Percentiles rank a stretch among this genome's conserved stretches.
phyloP scores from a whole-genome alignment of 1,140 invertebrate genomes.

The Drosophila chauvacae region DNA sequence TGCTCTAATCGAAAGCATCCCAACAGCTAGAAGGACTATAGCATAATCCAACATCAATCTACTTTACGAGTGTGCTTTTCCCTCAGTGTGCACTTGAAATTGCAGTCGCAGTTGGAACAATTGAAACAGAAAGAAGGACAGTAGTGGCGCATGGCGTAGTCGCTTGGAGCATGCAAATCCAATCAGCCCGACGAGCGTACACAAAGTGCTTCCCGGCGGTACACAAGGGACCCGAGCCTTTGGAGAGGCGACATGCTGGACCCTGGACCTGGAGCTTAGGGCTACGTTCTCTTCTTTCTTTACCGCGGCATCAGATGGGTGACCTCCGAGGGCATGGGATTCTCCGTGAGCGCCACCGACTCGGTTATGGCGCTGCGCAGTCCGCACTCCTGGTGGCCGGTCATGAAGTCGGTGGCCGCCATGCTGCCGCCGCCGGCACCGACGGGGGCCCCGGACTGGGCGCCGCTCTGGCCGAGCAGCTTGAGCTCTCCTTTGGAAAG shows the following conservation, averaged over 20 bases:
- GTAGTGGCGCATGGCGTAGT: constrained; percentile 5
- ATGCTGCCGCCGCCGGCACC: constrained; percentile 46
- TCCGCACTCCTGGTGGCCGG: constrained; percentile 53
- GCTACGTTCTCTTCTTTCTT: constrained; percentile 35
- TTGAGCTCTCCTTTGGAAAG: constrained; percentile 87
- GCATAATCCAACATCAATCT: neutral
- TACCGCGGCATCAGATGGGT: constrained; percentile 80
- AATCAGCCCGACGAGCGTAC: constrained; percentile 22
- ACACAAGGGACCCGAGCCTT: constrained; percentile 1
- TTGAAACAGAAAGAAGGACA: constrained; percentile 36
- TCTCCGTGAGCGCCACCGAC: constrained; percentile 78
- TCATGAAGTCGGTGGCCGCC: constrained; percentile 59
- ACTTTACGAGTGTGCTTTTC: neutral
- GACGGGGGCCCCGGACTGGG: constrained; percentile 30
- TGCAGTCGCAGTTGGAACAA: constrained; percentile 17
- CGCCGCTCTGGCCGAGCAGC: constrained; percentile 68
- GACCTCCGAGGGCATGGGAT: constrained; percentile 74
- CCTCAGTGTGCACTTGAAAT: constrained; percentile 19
- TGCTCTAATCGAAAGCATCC: neutral
- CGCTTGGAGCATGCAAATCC: constrained; percentile 65
- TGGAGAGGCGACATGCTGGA: constrained; percentile 10
- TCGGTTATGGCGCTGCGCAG: constrained; percentile 72
- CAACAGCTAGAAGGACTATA: neutral
- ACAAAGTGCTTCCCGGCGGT: neutral
- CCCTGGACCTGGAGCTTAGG: constrained; percentile 1